Conservation (phyloP, 2,113 vertebrate species). For the Lucifuga dentata region DNA sequence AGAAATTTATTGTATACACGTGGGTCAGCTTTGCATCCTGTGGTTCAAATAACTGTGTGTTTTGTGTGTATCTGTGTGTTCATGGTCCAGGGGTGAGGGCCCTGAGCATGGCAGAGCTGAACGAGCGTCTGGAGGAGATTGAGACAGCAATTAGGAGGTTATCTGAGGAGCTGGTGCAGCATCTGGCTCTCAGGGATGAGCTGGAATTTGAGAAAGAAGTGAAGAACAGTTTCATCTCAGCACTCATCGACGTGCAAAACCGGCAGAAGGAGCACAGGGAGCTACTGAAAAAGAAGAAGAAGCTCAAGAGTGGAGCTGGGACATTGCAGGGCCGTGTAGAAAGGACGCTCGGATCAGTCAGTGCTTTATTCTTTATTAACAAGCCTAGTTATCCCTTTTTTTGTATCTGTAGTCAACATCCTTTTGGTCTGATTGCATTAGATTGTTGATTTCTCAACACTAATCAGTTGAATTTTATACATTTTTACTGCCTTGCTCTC, state of each 20-base stretch:
- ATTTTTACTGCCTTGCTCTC: neutral
- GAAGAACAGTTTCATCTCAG: constrained; percentile 97
- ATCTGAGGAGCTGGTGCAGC: constrained; percentile 94
- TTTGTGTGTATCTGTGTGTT: neutral
- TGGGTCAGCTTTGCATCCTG: too few relatives aligned
- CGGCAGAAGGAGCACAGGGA: constrained; percentile 95
- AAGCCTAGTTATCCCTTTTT: neutral
- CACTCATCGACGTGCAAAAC: constrained; percentile 96
- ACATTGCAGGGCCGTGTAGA: constrained; percentile 86
- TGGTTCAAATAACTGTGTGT: neutral
- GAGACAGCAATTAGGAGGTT: constrained; percentile 89
- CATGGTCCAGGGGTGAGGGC: constrained; percentile 55
- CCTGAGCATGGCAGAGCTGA: constrained; percentile 86
- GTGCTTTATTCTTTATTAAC: constrained; percentile 15
- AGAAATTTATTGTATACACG: neutral
- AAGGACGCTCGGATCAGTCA: constrained; percentile 82
- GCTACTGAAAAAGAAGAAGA: constrained; percentile 92
- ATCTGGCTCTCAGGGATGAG: constrained; percentile 93
- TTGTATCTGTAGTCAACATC: neutral
- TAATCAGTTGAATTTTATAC: too few relatives aligned
- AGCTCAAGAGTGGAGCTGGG: constrained; percentile 84
- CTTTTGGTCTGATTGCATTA: neutral
- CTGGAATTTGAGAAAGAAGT: constrained; percentile 98
- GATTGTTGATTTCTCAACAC: too few relatives aligned
- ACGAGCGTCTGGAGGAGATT: constrained; percentile 88